These are phyloP conservation scores for Montipora foliosa DNA, from an alignment of 64 coral and sea anemone species.

Conservation along the genomic window DNA sequence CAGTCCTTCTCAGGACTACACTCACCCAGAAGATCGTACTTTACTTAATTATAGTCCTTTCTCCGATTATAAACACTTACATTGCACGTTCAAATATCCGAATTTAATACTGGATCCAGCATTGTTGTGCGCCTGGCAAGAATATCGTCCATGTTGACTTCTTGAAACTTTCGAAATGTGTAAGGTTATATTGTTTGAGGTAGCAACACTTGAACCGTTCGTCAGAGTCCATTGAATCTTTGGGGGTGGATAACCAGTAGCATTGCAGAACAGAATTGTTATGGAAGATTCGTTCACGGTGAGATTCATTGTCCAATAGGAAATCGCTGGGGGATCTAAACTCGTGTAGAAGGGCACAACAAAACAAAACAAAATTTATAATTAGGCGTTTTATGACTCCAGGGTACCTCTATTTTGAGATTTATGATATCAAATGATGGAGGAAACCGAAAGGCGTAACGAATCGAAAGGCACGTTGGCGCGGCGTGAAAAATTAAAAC, in stretches of 20 bases:
- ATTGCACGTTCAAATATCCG: slow-evolving; percentile 28
- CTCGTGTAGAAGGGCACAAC: too few species aligned
- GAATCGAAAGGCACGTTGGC: too few species aligned
- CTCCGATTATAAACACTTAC: slow-evolving; percentile 12
- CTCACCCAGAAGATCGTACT: too few species aligned
- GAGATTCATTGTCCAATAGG: neutral
- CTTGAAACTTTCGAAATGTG: neutral
- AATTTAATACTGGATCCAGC: neutral
- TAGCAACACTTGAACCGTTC: neutral
- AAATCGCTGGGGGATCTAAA: slow-evolving; percentile 15
- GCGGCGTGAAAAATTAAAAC: too few species aligned
- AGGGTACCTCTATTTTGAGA: too few species aligned
- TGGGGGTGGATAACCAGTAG: slow-evolving; percentile 18
- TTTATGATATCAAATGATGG: too few species aligned
- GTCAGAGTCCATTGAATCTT: neutral
- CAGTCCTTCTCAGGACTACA: too few species aligned
- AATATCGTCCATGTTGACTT: slow-evolving; percentile 28
- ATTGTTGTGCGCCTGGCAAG: neutral
- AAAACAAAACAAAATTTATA: neutral
- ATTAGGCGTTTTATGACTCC: too few species aligned
- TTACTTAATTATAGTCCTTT: neutral
- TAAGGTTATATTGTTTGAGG: neutral
- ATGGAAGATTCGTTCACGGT: slow-evolving; percentile 4
- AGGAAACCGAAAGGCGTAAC: too few species aligned
- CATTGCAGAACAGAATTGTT: neutral